phyloP scores from a whole-genome alignment of 2,113 vertebrate genomes.

The Aramus guarauna region DNA sequence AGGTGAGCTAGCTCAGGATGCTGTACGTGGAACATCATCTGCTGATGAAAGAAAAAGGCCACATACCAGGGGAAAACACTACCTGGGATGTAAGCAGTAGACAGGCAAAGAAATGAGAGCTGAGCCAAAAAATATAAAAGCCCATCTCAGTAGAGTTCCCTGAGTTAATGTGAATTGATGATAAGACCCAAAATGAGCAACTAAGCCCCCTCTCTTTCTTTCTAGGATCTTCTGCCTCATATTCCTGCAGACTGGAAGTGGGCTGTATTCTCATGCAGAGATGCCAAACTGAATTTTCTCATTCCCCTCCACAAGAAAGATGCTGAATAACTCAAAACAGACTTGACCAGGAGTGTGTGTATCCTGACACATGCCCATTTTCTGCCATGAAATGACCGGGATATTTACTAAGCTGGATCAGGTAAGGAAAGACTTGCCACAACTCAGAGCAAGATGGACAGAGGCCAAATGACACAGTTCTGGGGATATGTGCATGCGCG shows the following conservation, averaged over 20 bases:
- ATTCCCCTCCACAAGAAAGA: background rate
- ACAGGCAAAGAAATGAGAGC: background rate
- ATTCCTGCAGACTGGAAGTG: background rate
- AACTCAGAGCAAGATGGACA: background rate
- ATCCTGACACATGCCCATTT: background rate
- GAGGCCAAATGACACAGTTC: slow-evolving; percentile 21
- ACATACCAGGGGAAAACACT: background rate
- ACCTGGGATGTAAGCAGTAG: background rate
- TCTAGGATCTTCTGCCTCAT: background rate
- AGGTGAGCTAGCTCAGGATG: background rate
- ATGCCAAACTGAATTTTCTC: background rate
- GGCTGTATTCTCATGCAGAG: background rate
- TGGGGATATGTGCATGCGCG: accelerated
- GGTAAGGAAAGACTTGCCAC: background rate
- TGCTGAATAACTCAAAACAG: background rate
- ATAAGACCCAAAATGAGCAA: background rate
- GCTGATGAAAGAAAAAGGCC: background rate
- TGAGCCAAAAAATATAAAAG: background rate
- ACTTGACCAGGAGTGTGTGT: background rate
- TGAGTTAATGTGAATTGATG: background rate
- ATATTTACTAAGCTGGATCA: background rate
- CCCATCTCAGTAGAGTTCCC: background rate
- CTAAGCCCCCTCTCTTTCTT: background rate
- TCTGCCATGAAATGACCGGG: background rate
- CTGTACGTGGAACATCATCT: background rate